Base-by-base conservation (phyloP, 2,888 invertebrate species). In the Nyleta sp. region DNA sequence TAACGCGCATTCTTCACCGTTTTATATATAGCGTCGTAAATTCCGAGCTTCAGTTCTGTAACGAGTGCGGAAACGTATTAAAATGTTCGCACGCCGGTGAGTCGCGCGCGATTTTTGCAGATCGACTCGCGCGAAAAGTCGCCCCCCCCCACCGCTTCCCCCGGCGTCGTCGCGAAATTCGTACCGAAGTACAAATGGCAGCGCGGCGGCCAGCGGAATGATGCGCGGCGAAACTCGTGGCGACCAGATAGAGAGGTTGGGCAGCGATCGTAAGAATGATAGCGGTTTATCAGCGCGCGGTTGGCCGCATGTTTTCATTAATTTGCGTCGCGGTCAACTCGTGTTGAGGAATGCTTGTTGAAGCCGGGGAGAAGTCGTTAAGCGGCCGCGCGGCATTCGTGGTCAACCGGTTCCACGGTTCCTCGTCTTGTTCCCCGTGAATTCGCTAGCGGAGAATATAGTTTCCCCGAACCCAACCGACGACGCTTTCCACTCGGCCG, bases 241-340 rank as follows among this genome's bases (percentile, higher is more conserved):
- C 71, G 74, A 80, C 64, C 70, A 80, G 80, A 80, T 80, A 83
- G 83, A 80, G 80, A 83, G 81, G 68, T 73, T 35, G 53, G 53
- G 20, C 42, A 71, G 59, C 18, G 81, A 81, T 67, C 60, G 55
- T 22, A 60, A 48, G 78, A 81, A 83, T 84, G 84, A 84, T 64
- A 85, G 84, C 85, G 86, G 84, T 87, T 88, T 88, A 88, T 88
- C 88, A 87, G 87, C 81, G 82, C 84, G 79, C 83, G 82, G 81
- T 83, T 81, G 81, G 83, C 86, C 84, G 84, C 86, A 84, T 88
- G 86, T 88, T 88, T 88, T 86, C 87, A 88, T 88, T 87, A 87
- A 87, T 88, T 86, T 85, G 87, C 85, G 87, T 87, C 87, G 86
- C 83, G 85, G 83, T 82, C 79, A 86, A 85, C 84, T 84, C 86